phyloP scores from a whole-genome alignment of 2,113 vertebrate species.

The Oplegnathus fasciatus region DNA sequence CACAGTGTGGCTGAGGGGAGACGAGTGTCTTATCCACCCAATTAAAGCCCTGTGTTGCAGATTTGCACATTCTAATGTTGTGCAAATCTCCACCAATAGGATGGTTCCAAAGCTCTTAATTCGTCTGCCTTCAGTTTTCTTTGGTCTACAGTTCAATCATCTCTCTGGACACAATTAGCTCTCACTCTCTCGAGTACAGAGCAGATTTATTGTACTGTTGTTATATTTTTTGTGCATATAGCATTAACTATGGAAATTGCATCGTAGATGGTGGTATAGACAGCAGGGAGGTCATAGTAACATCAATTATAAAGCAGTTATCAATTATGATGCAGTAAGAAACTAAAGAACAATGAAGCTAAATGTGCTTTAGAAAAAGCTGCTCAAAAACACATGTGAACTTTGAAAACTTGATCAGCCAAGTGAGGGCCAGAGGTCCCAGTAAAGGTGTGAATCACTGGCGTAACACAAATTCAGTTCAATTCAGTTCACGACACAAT shows the following conservation, averaged over 20 bases:
- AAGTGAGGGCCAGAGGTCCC: not conserved
- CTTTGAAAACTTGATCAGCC: not conserved
- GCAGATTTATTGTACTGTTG: not conserved
- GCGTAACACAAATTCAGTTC: not conserved
- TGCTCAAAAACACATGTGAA: not conserved
- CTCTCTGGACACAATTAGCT: not conserved
- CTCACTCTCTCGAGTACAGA: not conserved
- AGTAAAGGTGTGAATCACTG: not conserved
- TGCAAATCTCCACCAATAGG: not conserved
- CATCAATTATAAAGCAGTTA: not conserved
- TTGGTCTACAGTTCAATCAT: not conserved
- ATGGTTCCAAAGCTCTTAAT: no score
- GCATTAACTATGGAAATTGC: not conserved
- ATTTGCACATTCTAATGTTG: not conserved
- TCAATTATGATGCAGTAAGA: not conserved
- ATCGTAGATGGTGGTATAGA: not conserved
- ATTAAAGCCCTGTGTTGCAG: not conserved
- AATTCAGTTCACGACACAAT: not conserved
- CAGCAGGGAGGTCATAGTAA: not conserved
- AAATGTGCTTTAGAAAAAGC: not conserved
- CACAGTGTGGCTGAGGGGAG: not conserved
- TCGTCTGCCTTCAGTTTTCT: not conserved
- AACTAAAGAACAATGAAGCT: not conserved
- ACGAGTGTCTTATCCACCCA: not conserved
- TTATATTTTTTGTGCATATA: not conserved